Conservation (phyloP, 2,113 vertebrate genomes). For the Neolamprologus ventralis region DNA sequence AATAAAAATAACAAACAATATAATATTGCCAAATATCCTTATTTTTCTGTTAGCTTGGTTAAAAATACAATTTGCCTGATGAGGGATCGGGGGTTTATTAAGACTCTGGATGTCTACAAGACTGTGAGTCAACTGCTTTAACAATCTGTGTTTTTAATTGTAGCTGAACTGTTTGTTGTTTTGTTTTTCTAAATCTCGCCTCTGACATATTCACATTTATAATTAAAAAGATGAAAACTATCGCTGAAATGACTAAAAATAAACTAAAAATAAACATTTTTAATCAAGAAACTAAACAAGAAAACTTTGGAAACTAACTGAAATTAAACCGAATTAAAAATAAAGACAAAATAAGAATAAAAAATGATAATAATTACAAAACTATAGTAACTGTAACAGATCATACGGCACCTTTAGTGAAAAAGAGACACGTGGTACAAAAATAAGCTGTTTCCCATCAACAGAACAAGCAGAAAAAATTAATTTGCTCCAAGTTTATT, state of each 20-base stretch:
- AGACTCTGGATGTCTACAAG: not conserved
- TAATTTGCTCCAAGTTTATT: not conserved
- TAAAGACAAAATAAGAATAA: not conserved
- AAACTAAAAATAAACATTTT: not conserved
- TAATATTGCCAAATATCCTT: not conserved
- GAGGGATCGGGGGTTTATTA: not conserved
- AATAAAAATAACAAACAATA: not conserved
- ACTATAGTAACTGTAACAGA: not conserved
- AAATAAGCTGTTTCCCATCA: not conserved
- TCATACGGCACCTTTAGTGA: not conserved
- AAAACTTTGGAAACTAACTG: not conserved
- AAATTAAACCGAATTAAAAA: not conserved
- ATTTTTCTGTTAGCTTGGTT: not conserved
- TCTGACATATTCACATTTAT: not conserved
- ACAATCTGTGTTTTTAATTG: not conserved
- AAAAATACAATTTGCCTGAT: not conserved
- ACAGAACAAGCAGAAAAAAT: not conserved
- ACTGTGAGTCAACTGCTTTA: not conserved
- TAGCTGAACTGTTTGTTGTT: not conserved
- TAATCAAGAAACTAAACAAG: not conserved
- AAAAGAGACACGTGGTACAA: not conserved
- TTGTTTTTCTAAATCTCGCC: not conserved
- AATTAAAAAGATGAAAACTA: not conserved
- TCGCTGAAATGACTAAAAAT: accelerated
- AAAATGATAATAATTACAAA: not conserved